Evolutionary conservation across 2,888 invertebrate genomes (phyloP).

Genomic region (Clusia tigrina): DNA sequence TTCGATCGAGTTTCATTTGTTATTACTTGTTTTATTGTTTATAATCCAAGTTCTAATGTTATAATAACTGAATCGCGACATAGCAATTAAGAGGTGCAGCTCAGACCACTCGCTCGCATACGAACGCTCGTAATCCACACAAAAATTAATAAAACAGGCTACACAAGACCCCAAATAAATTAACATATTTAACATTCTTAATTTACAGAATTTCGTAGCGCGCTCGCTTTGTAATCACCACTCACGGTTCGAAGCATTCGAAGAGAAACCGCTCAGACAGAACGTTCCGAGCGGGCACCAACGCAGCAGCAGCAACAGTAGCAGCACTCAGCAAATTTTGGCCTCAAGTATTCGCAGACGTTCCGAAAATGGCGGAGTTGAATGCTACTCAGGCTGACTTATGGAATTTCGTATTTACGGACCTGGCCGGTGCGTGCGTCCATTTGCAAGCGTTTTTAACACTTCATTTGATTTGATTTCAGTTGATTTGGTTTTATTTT

Average conservation of each 20-base stretch:
- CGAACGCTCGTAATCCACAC: too few relatives aligned
- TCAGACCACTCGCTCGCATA: too few relatives aligned
- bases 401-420: conserved; percentile 72
- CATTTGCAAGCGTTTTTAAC: too few relatives aligned
- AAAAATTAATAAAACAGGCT: background rate
- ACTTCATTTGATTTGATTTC: background rate
- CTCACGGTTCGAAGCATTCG: conserved; percentile 10
- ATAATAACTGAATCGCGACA: too few relatives aligned
- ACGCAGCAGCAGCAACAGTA: too few relatives aligned
- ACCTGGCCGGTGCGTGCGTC: conserved; percentile 75
- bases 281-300: conserved; percentile 16
- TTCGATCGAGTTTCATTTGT: too few relatives aligned
- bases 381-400: conserved; percentile 69
- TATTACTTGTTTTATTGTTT: too few relatives aligned
- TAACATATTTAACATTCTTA: conserved; percentile 19
- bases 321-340: too few relatives aligned
- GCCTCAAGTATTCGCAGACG: too few relatives aligned
- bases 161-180: background rate
- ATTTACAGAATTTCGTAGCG: conserved; percentile 38
- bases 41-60: too few relatives aligned
- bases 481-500: background rate
- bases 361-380: conserved; percentile 67
- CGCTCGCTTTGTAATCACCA: conserved; percentile 44
- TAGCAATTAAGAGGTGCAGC: too few relatives aligned
- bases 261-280: conserved; percentile 29